Evolutionary conservation across 2,888 invertebrate species (phyloP).

Genomic region (Diabrotica balteata): DNA sequence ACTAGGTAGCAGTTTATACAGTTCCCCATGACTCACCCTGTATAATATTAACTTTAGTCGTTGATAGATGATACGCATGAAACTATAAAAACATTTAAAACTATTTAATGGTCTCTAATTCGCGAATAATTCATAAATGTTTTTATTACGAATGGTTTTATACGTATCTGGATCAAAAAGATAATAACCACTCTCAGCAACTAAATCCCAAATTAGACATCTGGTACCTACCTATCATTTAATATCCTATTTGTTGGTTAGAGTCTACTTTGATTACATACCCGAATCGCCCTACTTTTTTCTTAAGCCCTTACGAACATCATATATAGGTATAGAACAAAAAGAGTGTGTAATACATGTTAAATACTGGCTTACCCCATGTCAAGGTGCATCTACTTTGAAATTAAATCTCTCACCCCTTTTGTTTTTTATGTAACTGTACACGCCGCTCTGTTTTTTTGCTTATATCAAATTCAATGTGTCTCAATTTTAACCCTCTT

Average conservation of each 20-base stretch:
- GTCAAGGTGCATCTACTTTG: slow-evolving; percentile 38
- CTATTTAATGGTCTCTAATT: no score
- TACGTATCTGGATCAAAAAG: not conserved
- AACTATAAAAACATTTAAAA: no score
- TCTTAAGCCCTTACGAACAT: slow-evolving; percentile 25
- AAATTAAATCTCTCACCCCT: slow-evolving; percentile 41
- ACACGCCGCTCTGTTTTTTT: slow-evolving; percentile 37
- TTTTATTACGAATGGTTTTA: no score
- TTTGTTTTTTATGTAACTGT: slow-evolving; percentile 38
- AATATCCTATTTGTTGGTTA: slow-evolving; percentile 18
- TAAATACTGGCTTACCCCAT: slow-evolving; percentile 39
- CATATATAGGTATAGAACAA: slow-evolving; percentile 30
- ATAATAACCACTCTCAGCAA: not conserved
- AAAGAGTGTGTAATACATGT: slow-evolving; percentile 40
- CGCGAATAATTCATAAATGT: no score
- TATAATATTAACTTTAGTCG: no score
- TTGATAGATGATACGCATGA: no score
- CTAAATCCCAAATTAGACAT: slow-evolving; percentile 13
- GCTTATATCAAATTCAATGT: slow-evolving; percentile 36
- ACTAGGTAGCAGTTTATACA: no score
- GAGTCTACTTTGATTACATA: slow-evolving; percentile 30
- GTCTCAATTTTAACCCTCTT: slow-evolving; percentile 40
- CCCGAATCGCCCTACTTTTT: slow-evolving; percentile 37
- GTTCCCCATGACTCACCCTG: no score
- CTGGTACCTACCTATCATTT: slow-evolving; percentile 15